These are phyloP conservation scores for Drosophila repletoides DNA, from an alignment of 1,140 invertebrate species.

Conservation along the genomic window DNA sequence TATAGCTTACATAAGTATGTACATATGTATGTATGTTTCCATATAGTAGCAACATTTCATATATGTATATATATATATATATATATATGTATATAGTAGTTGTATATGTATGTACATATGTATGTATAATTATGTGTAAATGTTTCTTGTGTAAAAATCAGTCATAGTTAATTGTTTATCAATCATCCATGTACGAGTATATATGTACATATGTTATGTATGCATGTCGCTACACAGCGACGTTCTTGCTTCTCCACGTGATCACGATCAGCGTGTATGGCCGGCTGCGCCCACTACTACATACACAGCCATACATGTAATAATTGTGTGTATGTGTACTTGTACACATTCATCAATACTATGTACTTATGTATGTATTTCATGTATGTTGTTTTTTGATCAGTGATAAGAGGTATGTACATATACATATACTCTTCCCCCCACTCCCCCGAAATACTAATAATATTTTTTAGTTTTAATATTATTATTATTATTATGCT, in stretches of 20 bases:
- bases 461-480: too few species aligned
- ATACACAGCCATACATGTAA: too few species aligned
- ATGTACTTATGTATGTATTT: background rate
- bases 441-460: too few species aligned
- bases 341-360: constrained; percentile 1
- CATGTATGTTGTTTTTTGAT: background rate
- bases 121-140: constrained; percentile 72
- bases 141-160: constrained; percentile 76
- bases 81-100: constrained; percentile 62
- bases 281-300: too few species aligned
- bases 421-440: background rate
- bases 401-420: too few species aligned
- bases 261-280: too few species aligned
- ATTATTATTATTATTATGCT: constrained; percentile 1
- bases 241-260: too few species aligned
- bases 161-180: constrained; percentile 77
- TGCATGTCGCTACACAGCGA: too few species aligned
- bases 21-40: constrained; percentile 40
- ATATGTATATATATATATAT: constrained; percentile 66
- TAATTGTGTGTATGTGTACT: constrained; percentile 2
- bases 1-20: constrained; percentile 48
- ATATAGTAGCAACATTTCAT: constrained; percentile 69
- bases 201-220: background rate
- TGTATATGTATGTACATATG: constrained; percentile 49
- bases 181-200: too few species aligned